Percentiles rank a stretch among this genome's conserved stretches.
Conservation (phyloP, 2,797 vertebrate genomes). For the Mormyrus hasselquistii region DNA sequence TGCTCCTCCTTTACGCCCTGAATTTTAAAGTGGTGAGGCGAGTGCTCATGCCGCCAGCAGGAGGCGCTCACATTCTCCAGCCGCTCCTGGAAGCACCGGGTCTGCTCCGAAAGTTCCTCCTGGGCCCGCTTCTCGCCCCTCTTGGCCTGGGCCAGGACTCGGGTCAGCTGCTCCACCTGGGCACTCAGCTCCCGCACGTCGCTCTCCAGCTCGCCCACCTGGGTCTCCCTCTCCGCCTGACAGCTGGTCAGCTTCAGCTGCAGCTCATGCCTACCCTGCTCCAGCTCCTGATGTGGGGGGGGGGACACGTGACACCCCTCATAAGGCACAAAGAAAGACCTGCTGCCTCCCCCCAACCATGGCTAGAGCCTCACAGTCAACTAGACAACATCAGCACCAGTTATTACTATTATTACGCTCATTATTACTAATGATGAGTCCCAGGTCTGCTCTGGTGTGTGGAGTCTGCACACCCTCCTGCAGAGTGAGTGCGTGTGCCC, state of each 20-base stretch:
- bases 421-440: background rate
- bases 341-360: background rate
- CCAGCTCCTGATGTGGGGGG: constrained; percentile 53
- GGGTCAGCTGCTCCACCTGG: constrained; percentile 54
- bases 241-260: constrained; percentile 59
- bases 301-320: background rate
- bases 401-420: background rate
- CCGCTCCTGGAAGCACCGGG: constrained; percentile 54
- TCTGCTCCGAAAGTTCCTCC: constrained; percentile 52
- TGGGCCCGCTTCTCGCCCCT: constrained; percentile 47
- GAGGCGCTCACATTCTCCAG: constrained; percentile 56
- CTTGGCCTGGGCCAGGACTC: constrained; percentile 50
- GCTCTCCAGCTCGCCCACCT: constrained; percentile 65
- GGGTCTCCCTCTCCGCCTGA: constrained; percentile 64
- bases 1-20: background rate
- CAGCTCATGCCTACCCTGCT: constrained; percentile 63
- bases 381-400: background rate
- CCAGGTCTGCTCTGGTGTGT: background rate
- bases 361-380: background rate
- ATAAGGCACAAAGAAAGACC: background rate
- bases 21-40: background rate
- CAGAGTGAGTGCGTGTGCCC: background rate
- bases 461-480: background rate
- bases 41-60: background rate
- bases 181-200: constrained; percentile 56